phyloP scores from a whole-genome alignment of 2,113 vertebrate species.

The Dendrocopos noguchii region DNA sequence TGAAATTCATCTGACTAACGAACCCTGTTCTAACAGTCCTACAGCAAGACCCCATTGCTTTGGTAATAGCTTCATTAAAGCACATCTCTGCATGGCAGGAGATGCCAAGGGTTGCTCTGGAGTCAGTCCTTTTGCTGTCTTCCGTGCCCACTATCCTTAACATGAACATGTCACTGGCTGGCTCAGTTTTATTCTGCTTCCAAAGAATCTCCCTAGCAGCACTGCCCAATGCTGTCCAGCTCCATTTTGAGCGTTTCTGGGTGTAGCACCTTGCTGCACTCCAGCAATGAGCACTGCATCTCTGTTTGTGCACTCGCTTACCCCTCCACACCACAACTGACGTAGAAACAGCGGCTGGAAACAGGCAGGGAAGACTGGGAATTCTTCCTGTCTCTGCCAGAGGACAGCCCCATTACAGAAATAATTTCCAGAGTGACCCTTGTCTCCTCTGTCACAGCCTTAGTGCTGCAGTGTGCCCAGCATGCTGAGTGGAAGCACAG shows the following conservation, averaged over 20 bases:
- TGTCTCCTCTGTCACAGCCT: background rate
- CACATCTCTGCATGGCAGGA: background rate
- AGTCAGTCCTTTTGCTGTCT: background rate
- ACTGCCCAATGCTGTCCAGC: background rate
- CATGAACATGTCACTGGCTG: fast-evolving
- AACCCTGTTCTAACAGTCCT: background rate
- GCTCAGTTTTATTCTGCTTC: background rate
- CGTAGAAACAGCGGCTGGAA: background rate
- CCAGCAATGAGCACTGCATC: background rate
- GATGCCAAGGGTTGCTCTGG: background rate
- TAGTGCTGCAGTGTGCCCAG: background rate
- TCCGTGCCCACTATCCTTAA: background rate
- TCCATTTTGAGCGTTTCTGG: background rate
- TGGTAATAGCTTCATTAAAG: background rate
- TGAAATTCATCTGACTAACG: background rate
- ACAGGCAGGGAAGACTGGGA: background rate
- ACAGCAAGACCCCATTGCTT: background rate
- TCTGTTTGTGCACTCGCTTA: background rate
- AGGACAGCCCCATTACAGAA: background rate
- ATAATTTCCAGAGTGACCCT: background rate
- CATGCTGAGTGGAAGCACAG: background rate
- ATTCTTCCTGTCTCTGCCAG: background rate
- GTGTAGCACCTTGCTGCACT: fast-evolving
- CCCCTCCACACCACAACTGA: background rate
- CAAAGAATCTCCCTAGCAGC: background rate